Conservation (phyloP, 2,797 vertebrate species). For the Sebastes glaucus region DNA sequence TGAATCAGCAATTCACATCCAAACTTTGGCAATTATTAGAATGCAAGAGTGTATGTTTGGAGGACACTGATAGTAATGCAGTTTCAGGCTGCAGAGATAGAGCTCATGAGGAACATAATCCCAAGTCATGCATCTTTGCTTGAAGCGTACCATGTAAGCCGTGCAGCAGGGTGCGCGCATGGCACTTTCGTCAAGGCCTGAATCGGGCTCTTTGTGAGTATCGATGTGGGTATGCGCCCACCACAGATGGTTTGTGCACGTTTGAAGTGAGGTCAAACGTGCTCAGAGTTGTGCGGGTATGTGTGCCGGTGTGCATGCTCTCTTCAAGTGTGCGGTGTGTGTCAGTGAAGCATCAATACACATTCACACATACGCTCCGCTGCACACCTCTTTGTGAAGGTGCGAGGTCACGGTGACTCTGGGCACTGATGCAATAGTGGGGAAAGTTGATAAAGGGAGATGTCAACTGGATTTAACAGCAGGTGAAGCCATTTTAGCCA, state of each 20-base stretch:
- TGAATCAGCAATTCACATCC: slow-evolving; percentile 1
- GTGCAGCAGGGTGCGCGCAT: neutral
- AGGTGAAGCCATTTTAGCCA: slow-evolving; percentile 32
- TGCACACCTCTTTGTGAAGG: slow-evolving; percentile 17
- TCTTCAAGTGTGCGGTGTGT: neutral
- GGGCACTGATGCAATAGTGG: slow-evolving; percentile 13
- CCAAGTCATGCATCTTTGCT: neutral
- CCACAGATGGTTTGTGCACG: neutral
- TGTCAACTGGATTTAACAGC: slow-evolving; percentile 37
- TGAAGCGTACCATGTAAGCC: neutral
- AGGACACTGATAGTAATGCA: neutral
- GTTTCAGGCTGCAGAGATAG: neutral
- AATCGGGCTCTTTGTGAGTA: neutral
- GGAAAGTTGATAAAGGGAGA: slow-evolving; percentile 36
- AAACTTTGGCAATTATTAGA: neutral
- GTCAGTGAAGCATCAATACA: neutral
- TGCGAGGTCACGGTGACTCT: slow-evolving; percentile 28
- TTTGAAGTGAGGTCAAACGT: neutral
- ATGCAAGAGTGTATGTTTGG: neutral
- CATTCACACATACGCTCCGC: neutral
- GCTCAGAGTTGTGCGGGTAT: neutral
- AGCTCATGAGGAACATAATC: neutral
- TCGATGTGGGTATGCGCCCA: neutral
- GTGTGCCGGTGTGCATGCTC: neutral
- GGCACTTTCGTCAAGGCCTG: neutral